Base-by-base conservation (phyloP, 2,113 vertebrate species). In the Phylloscopus trochilus region DNA sequence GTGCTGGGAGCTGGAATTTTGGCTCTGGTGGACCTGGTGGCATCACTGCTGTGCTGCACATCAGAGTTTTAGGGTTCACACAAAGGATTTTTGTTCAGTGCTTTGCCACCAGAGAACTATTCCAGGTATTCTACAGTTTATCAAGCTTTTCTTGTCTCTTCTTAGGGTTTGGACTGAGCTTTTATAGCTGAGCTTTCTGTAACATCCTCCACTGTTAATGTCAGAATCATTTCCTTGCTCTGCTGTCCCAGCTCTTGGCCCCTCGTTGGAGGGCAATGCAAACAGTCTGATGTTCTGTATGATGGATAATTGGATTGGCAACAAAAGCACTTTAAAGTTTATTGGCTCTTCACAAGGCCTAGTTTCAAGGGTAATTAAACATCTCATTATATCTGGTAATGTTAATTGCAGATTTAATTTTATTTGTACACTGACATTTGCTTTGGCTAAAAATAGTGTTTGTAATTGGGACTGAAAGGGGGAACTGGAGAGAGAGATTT, bases 331-430 rank as follows among this genome's bases (percentile, higher is more conserved):
- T 93, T 76, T 3, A 53, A 83, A 94, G 37, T 92, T 93, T 96
- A 90, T 94, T 88, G 95, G 62, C 30, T 86, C 72, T 77, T 90
- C 73, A 47, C 86, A 77, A 83, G 68, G 88, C 88, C 56, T 91
- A 37, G 46, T 92, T 97, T 97, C 95, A 96, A 92, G 96, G 89
- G 86, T 94, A 96, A 97, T 97, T 97, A 98, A 95, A 47, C 91
- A 76, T 81, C 96, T 96, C 94, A 89, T 97, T 97, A 92, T 97
- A 92, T 91, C 89, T 96, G 92, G 91, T 92, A 70, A 96, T 89
- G 72, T 91, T 97, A 96, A 97, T 97, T 96, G 93, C 35, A 1
- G 87, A 90, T 95, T 96, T 90, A 83, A 97, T 98, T 96, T 97
- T 95, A 96, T 88, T 96, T 95, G 93, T 96, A 95, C 73, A 74